Evolutionary conservation across 2,113 vertebrate genomes (phyloP).

Genomic region (Baryphthengus martii): DNA sequence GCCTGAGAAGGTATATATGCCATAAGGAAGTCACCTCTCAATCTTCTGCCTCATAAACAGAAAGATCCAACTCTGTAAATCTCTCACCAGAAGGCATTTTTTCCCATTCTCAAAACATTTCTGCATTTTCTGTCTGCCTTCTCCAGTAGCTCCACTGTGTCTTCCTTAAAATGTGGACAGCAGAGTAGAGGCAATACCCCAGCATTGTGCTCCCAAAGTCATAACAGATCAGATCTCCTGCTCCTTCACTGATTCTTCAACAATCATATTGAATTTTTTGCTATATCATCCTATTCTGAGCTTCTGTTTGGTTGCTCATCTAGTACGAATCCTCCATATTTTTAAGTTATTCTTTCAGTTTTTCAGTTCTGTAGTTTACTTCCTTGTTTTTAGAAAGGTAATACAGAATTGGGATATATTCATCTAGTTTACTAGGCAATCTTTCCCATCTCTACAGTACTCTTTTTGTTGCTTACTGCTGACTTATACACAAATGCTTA

Average conservation of each 20-base stretch:
- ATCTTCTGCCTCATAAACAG: conserved; percentile 44
- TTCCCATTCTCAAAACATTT: neutral
- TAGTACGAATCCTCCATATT: neutral
- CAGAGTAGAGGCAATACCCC: neutral
- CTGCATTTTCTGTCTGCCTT: neutral
- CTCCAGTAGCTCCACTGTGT: neutral
- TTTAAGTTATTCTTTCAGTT: neutral
- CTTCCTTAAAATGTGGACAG: neutral
- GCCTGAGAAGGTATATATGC: conserved; percentile 48
- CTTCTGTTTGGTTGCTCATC: neutral
- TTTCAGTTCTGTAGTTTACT: neutral
- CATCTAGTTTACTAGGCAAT: neutral
- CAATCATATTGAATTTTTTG: neutral
- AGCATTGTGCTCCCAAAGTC: neutral
- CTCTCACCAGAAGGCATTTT: conserved; percentile 27
- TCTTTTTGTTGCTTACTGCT: neutral
- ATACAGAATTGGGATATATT: neutral
- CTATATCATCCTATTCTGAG: neutral
- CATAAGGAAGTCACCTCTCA: conserved; percentile 49
- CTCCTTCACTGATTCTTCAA: neutral
- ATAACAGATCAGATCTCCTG: neutral
- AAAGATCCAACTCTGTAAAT: conserved; percentile 35
- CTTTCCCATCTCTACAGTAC: neutral
- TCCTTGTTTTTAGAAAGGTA: neutral
- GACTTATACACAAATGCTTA: neutral